Evolutionary conservation across 2,888 invertebrate species (phyloP).

Genomic region (Cetonia aurata): DNA sequence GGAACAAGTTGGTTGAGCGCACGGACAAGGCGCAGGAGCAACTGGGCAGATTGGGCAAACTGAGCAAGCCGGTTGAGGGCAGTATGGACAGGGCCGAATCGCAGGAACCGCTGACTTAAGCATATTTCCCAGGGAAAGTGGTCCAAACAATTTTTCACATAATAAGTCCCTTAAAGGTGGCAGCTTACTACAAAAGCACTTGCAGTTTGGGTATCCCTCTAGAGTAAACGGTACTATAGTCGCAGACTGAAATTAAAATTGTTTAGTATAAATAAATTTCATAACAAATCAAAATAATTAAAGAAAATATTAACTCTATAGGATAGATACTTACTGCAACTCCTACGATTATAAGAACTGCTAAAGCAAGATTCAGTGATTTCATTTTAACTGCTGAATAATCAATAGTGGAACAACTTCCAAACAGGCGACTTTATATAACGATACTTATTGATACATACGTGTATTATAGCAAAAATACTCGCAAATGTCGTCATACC

Average conservation of each 20-base stretch:
- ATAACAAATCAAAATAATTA: not conserved
- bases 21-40: not conserved
- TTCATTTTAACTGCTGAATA: slow-evolving; percentile 8
- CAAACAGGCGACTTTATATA: slow-evolving; percentile 2
- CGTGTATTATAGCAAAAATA: slow-evolving; percentile 22
- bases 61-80: not conserved
- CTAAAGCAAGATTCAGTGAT: not conserved
- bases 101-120: slow-evolving; percentile 3
- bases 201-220: slow-evolving; percentile 37
- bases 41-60: not conserved
- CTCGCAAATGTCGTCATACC: not conserved
- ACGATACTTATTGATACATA: not conserved
- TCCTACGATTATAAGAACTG: slow-evolving; percentile 1
- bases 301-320: not conserved
- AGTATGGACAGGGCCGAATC: not conserved
- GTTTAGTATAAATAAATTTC: not conserved
- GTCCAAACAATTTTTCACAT: slow-evolving; percentile 23
- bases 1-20: not conserved
- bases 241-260: slow-evolving; percentile 25
- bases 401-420: not conserved
- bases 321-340: slow-evolving; percentile 15
- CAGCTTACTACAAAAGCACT: slow-evolving; percentile 33
- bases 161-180: slow-evolving; percentile 23
- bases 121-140: not conserved
- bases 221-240: slow-evolving; percentile 13